These are phyloP conservation scores for Calliopum simillimum DNA, from an alignment of 2,888 invertebrate species.

Conservation along the genomic window DNA sequence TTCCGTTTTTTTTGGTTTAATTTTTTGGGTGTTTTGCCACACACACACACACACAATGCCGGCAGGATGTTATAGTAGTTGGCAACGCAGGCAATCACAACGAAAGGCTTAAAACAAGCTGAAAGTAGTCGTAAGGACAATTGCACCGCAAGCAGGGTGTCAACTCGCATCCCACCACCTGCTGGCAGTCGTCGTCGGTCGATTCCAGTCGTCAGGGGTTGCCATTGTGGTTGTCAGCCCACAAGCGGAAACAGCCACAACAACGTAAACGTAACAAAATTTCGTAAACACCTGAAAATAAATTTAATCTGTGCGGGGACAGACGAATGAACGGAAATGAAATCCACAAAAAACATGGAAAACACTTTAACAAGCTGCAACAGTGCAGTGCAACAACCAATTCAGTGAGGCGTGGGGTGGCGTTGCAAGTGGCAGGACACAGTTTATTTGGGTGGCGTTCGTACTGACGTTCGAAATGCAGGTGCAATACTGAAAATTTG, in stretches of 20 bases:
- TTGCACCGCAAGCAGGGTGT: background rate
- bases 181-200: background rate
- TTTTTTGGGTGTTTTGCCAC: background rate
- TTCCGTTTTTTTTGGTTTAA: background rate
- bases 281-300: conserved; percentile 51
- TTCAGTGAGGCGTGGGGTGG: background rate
- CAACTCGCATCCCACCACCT: background rate
- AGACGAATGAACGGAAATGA: conserved; percentile 22
- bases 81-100: conserved; percentile 21
- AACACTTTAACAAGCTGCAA: conserved; percentile 23
- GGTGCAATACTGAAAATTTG: conserved; percentile 11
- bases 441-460: background rate
- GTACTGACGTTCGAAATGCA: conserved; percentile 10
- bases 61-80: conserved; percentile 8
- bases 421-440: background rate
- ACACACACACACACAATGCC: background rate
- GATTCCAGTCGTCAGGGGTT: background rate
- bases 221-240: conserved; percentile 4
- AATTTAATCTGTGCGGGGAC: conserved; percentile 49
- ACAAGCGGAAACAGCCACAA: conserved; percentile 19
- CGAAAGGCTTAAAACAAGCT: conserved; percentile 13
- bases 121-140: conserved; percentile 2
- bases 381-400: no score
- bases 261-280: conserved; percentile 45
- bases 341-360: conserved; percentile 21